Evolutionary conservation across 92 coral and sea anemone genomes (phyloP).

Genomic region (Porites divaricata): DNA sequence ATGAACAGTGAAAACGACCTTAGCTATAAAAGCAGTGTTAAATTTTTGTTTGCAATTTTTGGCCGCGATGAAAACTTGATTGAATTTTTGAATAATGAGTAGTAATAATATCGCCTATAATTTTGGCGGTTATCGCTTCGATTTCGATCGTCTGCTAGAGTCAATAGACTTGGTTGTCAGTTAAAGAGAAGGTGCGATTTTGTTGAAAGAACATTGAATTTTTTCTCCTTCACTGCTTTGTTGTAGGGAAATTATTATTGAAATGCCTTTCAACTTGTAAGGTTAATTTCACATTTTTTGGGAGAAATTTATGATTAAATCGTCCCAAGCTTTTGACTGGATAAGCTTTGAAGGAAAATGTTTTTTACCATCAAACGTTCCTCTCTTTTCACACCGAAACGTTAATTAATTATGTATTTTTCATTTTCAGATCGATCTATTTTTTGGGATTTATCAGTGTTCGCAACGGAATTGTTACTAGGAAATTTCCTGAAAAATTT

Average conservation of each 20-base stretch:
- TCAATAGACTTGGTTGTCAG: neutral
- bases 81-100: neutral
- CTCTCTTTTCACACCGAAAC: slow-evolving; percentile 28
- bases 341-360: slow-evolving; percentile 14
- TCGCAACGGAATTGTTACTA: neutral
- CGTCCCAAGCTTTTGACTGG: neutral
- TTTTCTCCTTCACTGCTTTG: neutral
- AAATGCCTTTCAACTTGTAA: neutral
- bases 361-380: neutral
- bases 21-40: neutral
- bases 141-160: neutral
- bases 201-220: neutral
- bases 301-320: neutral
- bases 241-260: neutral
- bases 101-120: neutral
- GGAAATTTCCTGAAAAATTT: neutral
- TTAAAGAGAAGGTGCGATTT: neutral
- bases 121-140: neutral
- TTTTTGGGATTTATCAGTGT: neutral
- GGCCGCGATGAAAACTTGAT: neutral
- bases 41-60: no score
- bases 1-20: neutral
- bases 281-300: neutral
- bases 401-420: slow-evolving; percentile 19
- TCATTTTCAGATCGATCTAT: neutral